Percentiles rank a stretch among this genome's conserved stretches.
phyloP scores from a whole-genome alignment of 2,888 invertebrate genomes.

The Nudaria mundana region DNA sequence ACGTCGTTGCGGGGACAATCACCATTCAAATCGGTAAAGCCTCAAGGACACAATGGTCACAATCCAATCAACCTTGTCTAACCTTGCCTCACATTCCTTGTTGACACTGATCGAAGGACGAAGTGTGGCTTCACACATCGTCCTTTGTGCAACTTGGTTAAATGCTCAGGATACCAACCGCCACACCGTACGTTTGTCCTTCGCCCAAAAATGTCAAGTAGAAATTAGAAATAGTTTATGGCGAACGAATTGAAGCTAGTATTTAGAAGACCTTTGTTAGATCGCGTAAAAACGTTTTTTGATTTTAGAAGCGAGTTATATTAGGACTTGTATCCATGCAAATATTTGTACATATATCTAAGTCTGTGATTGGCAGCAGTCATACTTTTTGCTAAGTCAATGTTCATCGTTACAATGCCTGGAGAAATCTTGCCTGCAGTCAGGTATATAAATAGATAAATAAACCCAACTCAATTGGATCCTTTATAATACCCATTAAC shows the following conservation, averaged over 20 bases:
- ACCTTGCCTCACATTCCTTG: conserved; percentile 16
- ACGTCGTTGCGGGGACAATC: not conserved
- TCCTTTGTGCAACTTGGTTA: conserved; percentile 15
- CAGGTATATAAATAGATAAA: too few relatives aligned
- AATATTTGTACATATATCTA: too few relatives aligned
- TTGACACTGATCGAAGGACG: conserved; percentile 29
- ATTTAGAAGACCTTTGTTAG: conserved; percentile 1
- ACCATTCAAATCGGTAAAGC: not conserved
- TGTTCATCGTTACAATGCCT: too few relatives aligned
- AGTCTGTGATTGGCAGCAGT: too few relatives aligned
- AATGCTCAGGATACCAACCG: conserved; percentile 24
- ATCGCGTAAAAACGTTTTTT: conserved; percentile 21
- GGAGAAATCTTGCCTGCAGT: too few relatives aligned
- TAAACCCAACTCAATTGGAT: too few relatives aligned
- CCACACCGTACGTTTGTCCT: conserved; percentile 14
- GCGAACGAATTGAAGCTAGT: not conserved
- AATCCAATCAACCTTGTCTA: conserved; percentile 11
- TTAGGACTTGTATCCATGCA: too few relatives aligned
- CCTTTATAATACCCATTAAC: too few relatives aligned
- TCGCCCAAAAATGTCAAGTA: conserved; percentile 30
- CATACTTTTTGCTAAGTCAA: too few relatives aligned
- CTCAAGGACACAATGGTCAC: not conserved
- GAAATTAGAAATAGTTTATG: conserved; percentile 22
- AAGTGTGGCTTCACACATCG: too few relatives aligned
- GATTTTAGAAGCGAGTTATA: too few relatives aligned